Percentiles rank a stretch among this genome's conserved stretches.
Conservation (phyloP, 2,113 vertebrate genomes). For the Alouatta palliata region DNA sequence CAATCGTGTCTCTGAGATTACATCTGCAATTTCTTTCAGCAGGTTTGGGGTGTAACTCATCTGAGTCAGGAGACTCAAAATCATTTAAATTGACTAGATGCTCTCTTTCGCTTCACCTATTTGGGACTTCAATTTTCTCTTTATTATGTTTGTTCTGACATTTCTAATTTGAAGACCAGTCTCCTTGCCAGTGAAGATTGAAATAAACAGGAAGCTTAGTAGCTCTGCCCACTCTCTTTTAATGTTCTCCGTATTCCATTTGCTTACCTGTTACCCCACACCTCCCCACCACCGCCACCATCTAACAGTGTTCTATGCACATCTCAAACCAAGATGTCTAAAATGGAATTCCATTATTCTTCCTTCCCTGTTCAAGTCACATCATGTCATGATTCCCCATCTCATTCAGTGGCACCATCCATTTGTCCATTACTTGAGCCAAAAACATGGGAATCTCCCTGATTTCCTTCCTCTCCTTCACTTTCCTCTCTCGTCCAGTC, state of each 20-base stretch:
- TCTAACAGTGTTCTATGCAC: not conserved
- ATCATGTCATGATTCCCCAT: not conserved
- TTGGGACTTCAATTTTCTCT: conserved; percentile 73
- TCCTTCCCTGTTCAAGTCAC: not conserved
- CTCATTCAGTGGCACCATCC: not conserved
- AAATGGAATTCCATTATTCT: not conserved
- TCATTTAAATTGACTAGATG: conserved; percentile 75
- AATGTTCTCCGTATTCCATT: not conserved
- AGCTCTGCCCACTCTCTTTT: conserved; percentile 42
- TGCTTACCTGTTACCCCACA: not conserved
- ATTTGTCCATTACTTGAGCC: not conserved
- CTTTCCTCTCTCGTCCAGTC: not conserved
- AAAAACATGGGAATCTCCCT: not conserved
- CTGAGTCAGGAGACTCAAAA: conserved; percentile 66
- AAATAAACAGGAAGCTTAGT: conserved; percentile 40
- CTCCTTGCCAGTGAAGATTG: conserved; percentile 53
- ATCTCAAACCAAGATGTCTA: not conserved
- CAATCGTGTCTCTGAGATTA: conserved; percentile 68
- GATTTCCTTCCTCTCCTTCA: not conserved
- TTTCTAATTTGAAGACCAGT: conserved; percentile 72
- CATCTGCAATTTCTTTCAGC: conserved; percentile 74
- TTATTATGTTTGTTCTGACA: conserved; percentile 74
- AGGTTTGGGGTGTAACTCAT: conserved; percentile 64
- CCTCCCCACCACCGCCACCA: not conserved
- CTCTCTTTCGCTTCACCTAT: conserved; percentile 67